These are phyloP conservation scores for Willisornis vidua DNA, from an alignment of 2,113 vertebrate species.

Conservation along the genomic window DNA sequence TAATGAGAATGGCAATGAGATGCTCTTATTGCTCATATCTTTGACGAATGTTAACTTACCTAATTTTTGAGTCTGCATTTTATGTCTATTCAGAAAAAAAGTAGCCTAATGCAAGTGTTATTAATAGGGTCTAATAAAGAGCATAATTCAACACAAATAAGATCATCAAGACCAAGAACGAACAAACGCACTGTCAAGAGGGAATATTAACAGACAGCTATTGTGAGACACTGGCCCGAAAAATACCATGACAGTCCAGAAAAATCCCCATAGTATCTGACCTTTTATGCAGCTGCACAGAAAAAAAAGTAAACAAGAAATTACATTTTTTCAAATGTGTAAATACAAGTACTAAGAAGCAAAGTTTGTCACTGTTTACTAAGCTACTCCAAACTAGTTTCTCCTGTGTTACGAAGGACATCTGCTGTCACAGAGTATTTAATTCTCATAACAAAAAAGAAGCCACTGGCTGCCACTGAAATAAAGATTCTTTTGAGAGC, in stretches of 20 bases:
- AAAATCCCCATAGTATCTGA: conserved; percentile 26
- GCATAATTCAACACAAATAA: not conserved
- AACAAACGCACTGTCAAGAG: conserved; percentile 6
- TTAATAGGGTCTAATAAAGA: not conserved
- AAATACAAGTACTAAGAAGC: not conserved
- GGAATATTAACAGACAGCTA: conserved; percentile 53
- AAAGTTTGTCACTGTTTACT: not conserved
- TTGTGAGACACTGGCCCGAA: conserved; percentile 37
- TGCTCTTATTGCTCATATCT: not conserved
- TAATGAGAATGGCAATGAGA: not conserved
- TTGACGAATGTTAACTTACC: not conserved
- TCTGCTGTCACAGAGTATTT: not conserved
- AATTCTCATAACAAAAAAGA: not conserved
- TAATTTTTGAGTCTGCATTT: not conserved
- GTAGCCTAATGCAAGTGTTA: not conserved
- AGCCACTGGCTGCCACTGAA: not conserved
- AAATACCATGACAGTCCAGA: conserved; percentile 15
- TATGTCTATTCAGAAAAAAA: not conserved
- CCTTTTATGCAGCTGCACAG: conserved; percentile 59
- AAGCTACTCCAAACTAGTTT: not conserved
- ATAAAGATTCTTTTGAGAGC: not conserved
- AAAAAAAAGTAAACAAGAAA: conserved; percentile 59
- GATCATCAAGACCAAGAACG: not conserved
- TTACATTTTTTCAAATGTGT: conserved; percentile 37
- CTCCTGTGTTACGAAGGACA: not conserved